Evolutionary conservation across 1,140 invertebrate species (phyloP).

Genomic region (Gonatopus flavifemur): DNA sequence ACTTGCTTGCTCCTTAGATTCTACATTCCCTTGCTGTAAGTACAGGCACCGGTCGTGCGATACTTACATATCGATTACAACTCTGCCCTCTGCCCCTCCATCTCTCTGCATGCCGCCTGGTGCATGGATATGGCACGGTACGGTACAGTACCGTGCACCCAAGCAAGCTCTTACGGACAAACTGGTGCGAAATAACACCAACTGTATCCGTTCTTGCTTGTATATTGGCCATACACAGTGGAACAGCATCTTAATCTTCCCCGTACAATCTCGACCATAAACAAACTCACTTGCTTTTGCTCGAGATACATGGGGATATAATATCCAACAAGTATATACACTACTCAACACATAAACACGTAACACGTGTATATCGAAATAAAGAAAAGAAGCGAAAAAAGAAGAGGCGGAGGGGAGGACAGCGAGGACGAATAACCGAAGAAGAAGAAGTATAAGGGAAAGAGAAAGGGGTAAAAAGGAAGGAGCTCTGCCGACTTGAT

Average conservation of each 20-base stretch:
- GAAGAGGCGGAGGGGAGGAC: slow-evolving; percentile 9
- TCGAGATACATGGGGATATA: slow-evolving; percentile 4
- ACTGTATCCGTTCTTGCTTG: too few relatives aligned
- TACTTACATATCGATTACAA: too few relatives aligned
- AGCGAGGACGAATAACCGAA: slow-evolving; percentile 3
- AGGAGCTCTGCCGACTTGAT: slow-evolving; percentile 31
- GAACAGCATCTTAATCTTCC: slow-evolving; percentile 49
- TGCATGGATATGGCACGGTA: too few relatives aligned
- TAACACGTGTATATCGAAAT: slow-evolving; percentile 16
- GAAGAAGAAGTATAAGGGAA: too few relatives aligned
- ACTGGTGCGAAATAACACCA: slow-evolving; percentile 14
- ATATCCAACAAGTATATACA: not conserved
- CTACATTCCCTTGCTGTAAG: too few relatives aligned
- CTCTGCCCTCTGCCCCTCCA: too few relatives aligned
- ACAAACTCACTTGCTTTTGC: slow-evolving; percentile 33
- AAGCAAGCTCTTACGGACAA: slow-evolving; percentile 2
- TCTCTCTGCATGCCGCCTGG: too few relatives aligned
- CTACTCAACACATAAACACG: slow-evolving; percentile 11
- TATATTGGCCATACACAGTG: slow-evolving; percentile 27
- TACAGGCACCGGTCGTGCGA: too few relatives aligned
- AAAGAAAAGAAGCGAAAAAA: not conserved
- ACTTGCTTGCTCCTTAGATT: too few relatives aligned
- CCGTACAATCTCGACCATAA: slow-evolving; percentile 43
- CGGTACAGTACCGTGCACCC: too few relatives aligned
- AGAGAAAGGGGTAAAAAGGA: too few relatives aligned